Base-by-base conservation (phyloP, 1,140 invertebrate species). In the Eumeta japonica region DNA sequence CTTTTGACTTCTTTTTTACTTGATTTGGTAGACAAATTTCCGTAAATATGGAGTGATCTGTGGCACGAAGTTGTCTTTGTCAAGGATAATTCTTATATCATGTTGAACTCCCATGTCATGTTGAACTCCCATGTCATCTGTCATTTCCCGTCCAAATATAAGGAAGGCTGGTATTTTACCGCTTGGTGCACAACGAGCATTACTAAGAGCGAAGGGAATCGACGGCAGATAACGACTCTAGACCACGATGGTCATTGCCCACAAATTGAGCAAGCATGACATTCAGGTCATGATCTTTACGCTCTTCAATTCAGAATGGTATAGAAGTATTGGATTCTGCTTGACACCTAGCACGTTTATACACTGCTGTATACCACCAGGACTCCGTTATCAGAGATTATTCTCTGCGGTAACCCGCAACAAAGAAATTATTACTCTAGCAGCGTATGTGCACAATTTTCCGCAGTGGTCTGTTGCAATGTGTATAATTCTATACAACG, bases 391-490 rank as follows among this genome's bases (percentile, higher is more conserved):
- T 57, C 54, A 2, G 47, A 38, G 1, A 52, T 45, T 10, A 58
- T 28, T 7, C 57, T 37, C 14, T 55, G 39, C 2, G 52, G 43
- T 33, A 59, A 59, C 16, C 68, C 63, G 41, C 58, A 73, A 10
- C 65, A 42, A 5, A 73, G 29, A 37, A 68, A 47, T 16, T 68
- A 20, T 45, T 71, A 58, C n/a, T 63, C 42, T 2, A 66, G 31
- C 0, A 73, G 24, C 1, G 12, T 41, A 12, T 29, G 10, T n/a
- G 58, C 56, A 42, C 58, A 66, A 3, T 29, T 34, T 37, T 56
- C 52, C 3, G 50, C 58, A 5, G 55, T 63, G 3, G 64, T 62
- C 13, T 34, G 11, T 11, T 32, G 11, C 20, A 67, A 13, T 0
- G 64, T 27, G 16, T 56, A 54, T 10, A 64, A 20, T 34, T 70